Evolutionary conservation across 92 coral and sea anemone species (phyloP).

Genomic region (Diadumene lineata): DNA sequence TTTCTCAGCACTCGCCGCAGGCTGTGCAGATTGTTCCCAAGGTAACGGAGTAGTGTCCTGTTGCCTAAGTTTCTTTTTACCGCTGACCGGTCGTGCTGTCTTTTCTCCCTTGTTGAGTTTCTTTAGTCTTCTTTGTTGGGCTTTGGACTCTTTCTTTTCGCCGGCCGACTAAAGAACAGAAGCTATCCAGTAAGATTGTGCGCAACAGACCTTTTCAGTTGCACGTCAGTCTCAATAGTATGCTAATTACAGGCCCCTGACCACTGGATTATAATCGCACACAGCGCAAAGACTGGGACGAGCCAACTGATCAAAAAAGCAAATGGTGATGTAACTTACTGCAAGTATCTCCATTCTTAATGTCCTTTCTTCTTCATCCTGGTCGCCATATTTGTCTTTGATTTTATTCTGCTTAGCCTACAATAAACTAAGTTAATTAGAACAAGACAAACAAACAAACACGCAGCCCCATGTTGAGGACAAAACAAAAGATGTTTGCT

Average conservation of each 20-base stretch:
- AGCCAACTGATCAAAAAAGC: too few species aligned
- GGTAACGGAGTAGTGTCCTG: slow-evolving; percentile 43
- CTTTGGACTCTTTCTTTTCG: slow-evolving; percentile 87
- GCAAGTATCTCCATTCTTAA: slow-evolving; percentile 94
- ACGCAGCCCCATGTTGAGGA: too few species aligned
- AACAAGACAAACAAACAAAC: not conserved
- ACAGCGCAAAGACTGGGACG: too few species aligned
- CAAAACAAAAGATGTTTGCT: too few species aligned
- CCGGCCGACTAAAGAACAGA: slow-evolving; percentile 81
- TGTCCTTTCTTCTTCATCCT: slow-evolving; percentile 94
- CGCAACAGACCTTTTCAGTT: not conserved
- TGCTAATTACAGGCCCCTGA: too few species aligned
- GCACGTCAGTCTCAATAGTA: too few species aligned
- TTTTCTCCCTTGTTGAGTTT: slow-evolving; percentile 63
- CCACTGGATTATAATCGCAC: too few species aligned
- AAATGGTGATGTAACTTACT: slow-evolving; percentile 43
- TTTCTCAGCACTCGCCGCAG: slow-evolving; percentile 10
- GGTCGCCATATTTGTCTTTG: slow-evolving; percentile 97
- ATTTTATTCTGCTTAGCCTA: slow-evolving; percentile 90
- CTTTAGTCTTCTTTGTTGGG: slow-evolving; percentile 65
- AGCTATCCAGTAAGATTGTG: not conserved
- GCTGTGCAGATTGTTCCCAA: slow-evolving; percentile 30
- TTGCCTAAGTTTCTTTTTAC: slow-evolving; percentile 36
- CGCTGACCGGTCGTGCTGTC: slow-evolving; percentile 59
- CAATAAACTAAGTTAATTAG: not conserved